phyloP scores from a whole-genome alignment of 2,888 invertebrate species.

The Meloe dianella region DNA sequence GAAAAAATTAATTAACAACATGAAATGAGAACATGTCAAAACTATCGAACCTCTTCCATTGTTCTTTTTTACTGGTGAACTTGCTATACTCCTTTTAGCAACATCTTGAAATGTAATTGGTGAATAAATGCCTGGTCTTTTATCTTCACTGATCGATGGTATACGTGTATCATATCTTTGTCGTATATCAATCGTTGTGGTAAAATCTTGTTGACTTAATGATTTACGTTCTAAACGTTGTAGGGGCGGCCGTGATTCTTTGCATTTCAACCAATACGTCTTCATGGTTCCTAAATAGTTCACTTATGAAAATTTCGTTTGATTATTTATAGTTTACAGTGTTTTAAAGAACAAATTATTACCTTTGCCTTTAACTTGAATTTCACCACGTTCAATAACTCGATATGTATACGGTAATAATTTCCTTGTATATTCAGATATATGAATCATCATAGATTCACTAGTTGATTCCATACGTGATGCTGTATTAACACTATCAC shows the following conservation, averaged over 20 bases:
- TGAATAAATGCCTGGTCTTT: constrained; percentile 71
- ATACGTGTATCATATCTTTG: constrained; percentile 37
- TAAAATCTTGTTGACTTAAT: constrained; percentile 39
- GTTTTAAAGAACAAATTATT: constrained; percentile 34
- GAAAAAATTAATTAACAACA: constrained; percentile 1
- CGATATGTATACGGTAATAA: constrained; percentile 76
- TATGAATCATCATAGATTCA: constrained; percentile 91
- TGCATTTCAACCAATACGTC: constrained; percentile 84
- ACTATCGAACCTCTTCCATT: constrained; percentile 53
- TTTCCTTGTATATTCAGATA: constrained; percentile 86
- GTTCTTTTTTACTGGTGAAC: constrained; percentile 69
- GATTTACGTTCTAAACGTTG: constrained; percentile 39
- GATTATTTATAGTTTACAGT: background rate
- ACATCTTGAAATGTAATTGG: constrained; percentile 87
- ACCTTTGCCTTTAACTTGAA: constrained; percentile 92
- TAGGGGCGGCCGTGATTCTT: constrained; percentile 69
- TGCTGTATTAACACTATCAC: constrained; percentile 86
- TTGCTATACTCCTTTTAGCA: constrained; percentile 77
- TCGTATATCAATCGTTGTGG: constrained; percentile 18
- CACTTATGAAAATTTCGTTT: too few species aligned
- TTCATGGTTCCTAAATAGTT: constrained; percentile 74
- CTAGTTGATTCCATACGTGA: constrained; percentile 88
- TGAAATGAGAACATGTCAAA: background rate
- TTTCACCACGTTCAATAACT: constrained; percentile 80
- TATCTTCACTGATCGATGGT: constrained; percentile 62